phyloP scores from a whole-genome alignment of 2,888 invertebrate species.

The Lydus trimaculatus region DNA sequence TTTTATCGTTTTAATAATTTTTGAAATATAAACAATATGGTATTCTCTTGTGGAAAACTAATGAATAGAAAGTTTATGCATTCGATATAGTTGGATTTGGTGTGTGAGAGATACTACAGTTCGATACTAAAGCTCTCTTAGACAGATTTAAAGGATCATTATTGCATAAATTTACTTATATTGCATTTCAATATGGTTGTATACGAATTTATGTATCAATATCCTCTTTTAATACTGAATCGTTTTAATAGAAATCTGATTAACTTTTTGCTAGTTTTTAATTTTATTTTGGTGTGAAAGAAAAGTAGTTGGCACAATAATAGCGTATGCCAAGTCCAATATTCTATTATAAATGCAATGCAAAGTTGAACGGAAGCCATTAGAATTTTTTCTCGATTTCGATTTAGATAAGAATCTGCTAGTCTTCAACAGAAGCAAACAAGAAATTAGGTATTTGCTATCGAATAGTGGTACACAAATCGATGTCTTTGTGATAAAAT shows the following conservation, averaged over 20 bases:
- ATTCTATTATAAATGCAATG: slow-evolving; percentile 36
- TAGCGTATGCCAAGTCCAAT: slow-evolving; percentile 8
- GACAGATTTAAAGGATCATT: slow-evolving; percentile 24
- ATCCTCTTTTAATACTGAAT: neutral
- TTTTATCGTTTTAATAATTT: neutral
- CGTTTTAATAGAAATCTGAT: neutral
- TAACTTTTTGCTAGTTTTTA: neutral
- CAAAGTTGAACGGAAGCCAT: slow-evolving; percentile 39
- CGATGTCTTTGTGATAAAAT: slow-evolving; percentile 14
- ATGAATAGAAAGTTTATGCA: slow-evolving; percentile 8
- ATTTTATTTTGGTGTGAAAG: neutral
- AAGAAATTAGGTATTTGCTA: slow-evolving; percentile 37
- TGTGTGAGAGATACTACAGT: slow-evolving; percentile 11
- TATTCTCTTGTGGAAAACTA: neutral
- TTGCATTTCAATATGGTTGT: slow-evolving; percentile 21
- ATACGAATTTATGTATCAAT: slow-evolving; percentile 4
- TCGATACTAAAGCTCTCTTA: slow-evolving; percentile 21
- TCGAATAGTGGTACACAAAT: slow-evolving; percentile 23
- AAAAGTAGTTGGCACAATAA: neutral
- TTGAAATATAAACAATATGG: neutral
- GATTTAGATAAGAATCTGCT: slow-evolving; percentile 39
- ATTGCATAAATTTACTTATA: slow-evolving; percentile 31
- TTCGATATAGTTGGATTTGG: neutral
- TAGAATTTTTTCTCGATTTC: slow-evolving; percentile 40
- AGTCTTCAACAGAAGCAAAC: slow-evolving; percentile 35